Evolutionary conservation across 2,797 vertebrate genomes (phyloP).

Genomic region (Chloroceryle amazona): DNA sequence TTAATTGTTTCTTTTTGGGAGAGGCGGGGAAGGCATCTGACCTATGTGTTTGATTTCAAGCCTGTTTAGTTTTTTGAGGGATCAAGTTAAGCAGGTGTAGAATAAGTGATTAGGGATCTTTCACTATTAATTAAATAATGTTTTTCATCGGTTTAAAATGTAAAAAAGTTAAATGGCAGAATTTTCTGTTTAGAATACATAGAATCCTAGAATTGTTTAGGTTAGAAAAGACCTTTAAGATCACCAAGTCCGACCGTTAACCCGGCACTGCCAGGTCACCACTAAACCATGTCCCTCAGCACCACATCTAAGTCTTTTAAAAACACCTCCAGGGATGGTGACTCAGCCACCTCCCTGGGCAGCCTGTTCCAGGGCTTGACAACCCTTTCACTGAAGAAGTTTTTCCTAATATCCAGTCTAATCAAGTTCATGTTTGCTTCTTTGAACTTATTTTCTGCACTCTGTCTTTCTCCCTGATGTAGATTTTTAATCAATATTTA

Average conservation of each 20-base stretch:
- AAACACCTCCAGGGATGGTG: background rate
- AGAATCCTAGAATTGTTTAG: background rate
- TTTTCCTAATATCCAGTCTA: background rate
- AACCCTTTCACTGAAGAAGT: background rate
- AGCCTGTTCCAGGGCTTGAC: background rate
- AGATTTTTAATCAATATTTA: background rate
- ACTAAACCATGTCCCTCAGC: background rate
- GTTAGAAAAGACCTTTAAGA: background rate
- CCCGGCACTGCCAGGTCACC: background rate
- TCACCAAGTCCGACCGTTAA: background rate
- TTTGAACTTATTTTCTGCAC: background rate
- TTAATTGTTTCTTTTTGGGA: background rate
- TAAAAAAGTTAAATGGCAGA: background rate
- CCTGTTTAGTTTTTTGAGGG: background rate
- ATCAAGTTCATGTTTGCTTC: background rate
- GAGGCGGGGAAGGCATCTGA: background rate
- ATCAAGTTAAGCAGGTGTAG: background rate
- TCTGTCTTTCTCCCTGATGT: background rate
- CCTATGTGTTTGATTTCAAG: background rate
- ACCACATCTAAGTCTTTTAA: background rate
- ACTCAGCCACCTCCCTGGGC: background rate
- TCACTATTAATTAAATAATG: background rate
- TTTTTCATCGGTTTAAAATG: background rate
- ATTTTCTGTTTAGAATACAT: background rate
- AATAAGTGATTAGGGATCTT: background rate